Evolutionary conservation across 2,888 invertebrate species (phyloP), one percentile per base, ranked within the genome.

Genomic region (Corbicula japonica): DNA sequence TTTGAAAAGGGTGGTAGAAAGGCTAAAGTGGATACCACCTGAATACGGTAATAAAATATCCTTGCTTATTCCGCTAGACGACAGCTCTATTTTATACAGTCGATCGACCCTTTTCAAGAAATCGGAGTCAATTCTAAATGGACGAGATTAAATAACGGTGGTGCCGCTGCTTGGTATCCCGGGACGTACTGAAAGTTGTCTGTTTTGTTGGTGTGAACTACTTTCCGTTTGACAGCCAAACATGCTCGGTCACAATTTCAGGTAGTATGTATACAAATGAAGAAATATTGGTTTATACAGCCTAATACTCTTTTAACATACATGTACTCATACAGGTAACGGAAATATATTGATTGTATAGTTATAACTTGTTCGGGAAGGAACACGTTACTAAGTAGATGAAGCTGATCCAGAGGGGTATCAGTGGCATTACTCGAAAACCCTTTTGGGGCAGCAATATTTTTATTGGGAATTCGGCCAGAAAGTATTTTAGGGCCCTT

Each of bases 211-310:
- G 76, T 56, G 78, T 78, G 5, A 76, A 69, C 44, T 70, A 56
- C 35, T 82, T 76, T 48, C 82, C 82, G 0, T 78, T 72, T 63
- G 78, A 82, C 26, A 56, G 12, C 26, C 82, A 82, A 44, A 23
- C 46, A 3, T 78, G 78, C 44, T 4, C 30, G 0, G 18, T 82
- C 1, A 41, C 34, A 28, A 44, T 82, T 12, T 15, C 46, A 21
- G 12, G 46, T 4, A 52, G 34, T 18, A 52, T 34, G 5, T 65
- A 50, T 21, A 32, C 4, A 6, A 23, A 15, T 3, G 12, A 5
- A n/a, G n/a, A n/a, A n/a, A n/a, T n/a, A n/a, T n/a, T n/a, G n/a
- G n/a, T n/a, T n/a, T n/a, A n/a, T n/a, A n/a, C n/a, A n/a, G n/a
- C n/a, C n/a, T n/a, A n/a, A n/a, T n/a, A n/a, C n/a, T n/a, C n/a